Evolutionary conservation across 2,113 vertebrate genomes (phyloP), one percentile per base, ranked within the genome.

Genomic region (Uria lomvia): DNA sequence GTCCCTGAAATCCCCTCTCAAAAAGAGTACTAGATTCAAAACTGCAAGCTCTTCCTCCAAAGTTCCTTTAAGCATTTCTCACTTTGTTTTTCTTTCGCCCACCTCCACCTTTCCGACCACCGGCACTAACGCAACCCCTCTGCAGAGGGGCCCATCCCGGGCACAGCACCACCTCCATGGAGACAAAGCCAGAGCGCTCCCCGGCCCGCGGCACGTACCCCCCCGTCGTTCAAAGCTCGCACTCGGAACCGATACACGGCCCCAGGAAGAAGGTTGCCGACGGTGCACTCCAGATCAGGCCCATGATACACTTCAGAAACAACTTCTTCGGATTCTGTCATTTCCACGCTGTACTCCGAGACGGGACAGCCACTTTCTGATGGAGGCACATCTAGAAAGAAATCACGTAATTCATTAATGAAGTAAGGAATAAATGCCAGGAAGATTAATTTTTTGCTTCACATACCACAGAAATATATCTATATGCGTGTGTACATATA

Each of bases 321-420:
- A 4, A 97, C 96, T 2, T 97, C 92, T 73, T 99, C 98, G 0
- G 98, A 98, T 59, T 98, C 98, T 5, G 98, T 98, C 98, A 99
- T 99, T 97, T 99, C 99, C 96, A 99, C 97, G 0, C 99, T 99
- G 98, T 99, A 99, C 96, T 98, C 98, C 2, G 98, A 99, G 84
- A 98, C 95, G 34, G 98, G 98, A 84, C 98, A 98, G 60, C 98
- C 98, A 24, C 98, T 98, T 60, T 97, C 98, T 23, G 98, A 98
- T 0, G 83, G 71, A 66, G 98, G 98, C 29, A 96, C 93, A 70
- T 98, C 98, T 98, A 52, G 22, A 52, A 93, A 66, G 27, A 96
- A 71, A 79, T 15, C 4, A 34, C 0, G 2, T 5, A 4, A 53
- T 56, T n/a, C 3, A 40, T 86, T 76, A 85, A 4, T 6, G 53